phyloP scores from a whole-genome alignment of 2,797 vertebrate species.

The Hyperoplus lanceolatus region DNA sequence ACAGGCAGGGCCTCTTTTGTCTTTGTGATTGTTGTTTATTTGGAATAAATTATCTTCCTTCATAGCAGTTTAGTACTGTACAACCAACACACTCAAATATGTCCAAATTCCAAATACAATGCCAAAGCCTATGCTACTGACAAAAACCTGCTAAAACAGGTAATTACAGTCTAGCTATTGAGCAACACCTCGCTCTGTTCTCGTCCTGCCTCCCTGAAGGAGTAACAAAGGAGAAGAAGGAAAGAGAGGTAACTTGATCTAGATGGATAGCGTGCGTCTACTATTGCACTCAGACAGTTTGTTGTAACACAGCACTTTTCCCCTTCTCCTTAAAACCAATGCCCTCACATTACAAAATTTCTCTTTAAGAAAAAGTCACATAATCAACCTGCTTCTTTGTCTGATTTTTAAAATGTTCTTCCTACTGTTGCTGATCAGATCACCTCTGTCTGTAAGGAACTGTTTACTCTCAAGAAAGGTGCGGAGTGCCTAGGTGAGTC shows the following conservation, averaged over 20 bases:
- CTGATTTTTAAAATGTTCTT: neutral
- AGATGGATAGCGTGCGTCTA: slow-evolving; percentile 55
- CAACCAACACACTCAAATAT: slow-evolving; percentile 32
- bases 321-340: slow-evolving; percentile 18
- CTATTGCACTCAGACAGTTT: slow-evolving; percentile 34
- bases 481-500: slow-evolving; percentile 14
- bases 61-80: neutral
- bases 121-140: slow-evolving; percentile 24
- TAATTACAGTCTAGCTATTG: slow-evolving; percentile 65
- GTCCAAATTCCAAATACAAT: slow-evolving; percentile 25
- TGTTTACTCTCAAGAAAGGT: slow-evolving; percentile 33
- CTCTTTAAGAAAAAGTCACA: slow-evolving; percentile 28
- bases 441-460: slow-evolving; percentile 31
- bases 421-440: slow-evolving; percentile 26
- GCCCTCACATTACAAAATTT: slow-evolving; percentile 18
- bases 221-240: slow-evolving; percentile 70
- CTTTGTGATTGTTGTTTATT: slow-evolving; percentile 4
- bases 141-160: slow-evolving; percentile 46
- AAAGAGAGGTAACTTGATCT: slow-evolving; percentile 71
- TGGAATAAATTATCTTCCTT: neutral
- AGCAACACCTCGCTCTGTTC: slow-evolving; percentile 65
- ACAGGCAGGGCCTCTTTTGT: neutral
- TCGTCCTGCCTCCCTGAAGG: slow-evolving; percentile 41
- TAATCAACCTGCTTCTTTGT: slow-evolving; percentile 9
- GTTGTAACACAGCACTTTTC: slow-evolving; percentile 36